A percentile compares a stretch with the other conserved stretches of the same genome.
These are phyloP conservation scores for Nothoprocta perdicaria DNA, from an alignment of 2,113 vertebrate species.

Conservation along the genomic window DNA sequence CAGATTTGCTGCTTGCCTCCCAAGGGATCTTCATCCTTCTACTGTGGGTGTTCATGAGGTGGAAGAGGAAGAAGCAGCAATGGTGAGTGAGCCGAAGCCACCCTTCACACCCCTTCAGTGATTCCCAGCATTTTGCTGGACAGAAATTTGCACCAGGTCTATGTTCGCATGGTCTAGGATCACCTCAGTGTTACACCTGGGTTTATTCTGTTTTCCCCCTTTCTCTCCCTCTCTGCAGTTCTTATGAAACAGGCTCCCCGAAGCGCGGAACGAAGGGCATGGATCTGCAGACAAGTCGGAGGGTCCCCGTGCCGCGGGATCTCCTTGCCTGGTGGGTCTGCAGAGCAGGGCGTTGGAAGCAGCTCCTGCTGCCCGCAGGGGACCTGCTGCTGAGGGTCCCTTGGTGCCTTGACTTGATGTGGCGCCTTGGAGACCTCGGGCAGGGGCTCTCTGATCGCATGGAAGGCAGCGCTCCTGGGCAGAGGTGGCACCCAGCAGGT, in stretches of 20 bases:
- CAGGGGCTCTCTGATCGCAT: too few species aligned
- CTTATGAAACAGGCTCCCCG: neutral
- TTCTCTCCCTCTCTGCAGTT: neutral
- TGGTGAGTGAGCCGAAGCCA: neutral
- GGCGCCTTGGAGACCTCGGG: too few species aligned
- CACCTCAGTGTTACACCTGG: neutral
- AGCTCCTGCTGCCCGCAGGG: too few species aligned
- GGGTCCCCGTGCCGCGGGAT: neutral
- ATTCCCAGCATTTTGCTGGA: rapidly evolving
- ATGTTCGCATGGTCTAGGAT: rapidly evolving
- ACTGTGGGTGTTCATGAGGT: neutral
- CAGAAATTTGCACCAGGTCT: rapidly evolving
- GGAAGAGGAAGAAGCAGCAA: neutral
- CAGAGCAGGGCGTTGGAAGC: neutral
- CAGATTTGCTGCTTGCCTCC: neutral
- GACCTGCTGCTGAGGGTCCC: too few species aligned
- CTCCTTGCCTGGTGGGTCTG: conserved; percentile 42
- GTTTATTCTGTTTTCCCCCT: neutral
- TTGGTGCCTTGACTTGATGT: too few species aligned
- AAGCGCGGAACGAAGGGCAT: rapidly evolving
- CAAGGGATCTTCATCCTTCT: neutral
- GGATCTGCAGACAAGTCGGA: rapidly evolving
- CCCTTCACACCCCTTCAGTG: neutral
- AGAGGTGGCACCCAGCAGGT: neutral
- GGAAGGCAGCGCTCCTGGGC: too few species aligned